Evolutionary conservation across 2,797 vertebrate genomes (phyloP).

Genomic region (Percopsis omiscomaycus): DNA sequence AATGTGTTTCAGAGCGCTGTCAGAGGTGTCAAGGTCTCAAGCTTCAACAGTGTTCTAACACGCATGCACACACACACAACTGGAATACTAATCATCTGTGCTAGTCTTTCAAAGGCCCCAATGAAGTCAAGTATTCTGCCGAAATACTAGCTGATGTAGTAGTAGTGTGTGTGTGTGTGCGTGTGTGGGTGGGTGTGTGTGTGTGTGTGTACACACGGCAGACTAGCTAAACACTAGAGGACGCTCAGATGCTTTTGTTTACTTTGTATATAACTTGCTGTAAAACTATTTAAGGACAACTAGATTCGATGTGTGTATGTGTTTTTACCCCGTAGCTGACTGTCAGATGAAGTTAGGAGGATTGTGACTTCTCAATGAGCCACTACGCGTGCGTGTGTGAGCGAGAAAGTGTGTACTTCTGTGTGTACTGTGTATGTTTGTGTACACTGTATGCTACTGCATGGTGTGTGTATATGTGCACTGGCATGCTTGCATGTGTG

Average conservation of each 20-base stretch:
- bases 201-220: background rate
- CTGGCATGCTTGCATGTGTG: background rate
- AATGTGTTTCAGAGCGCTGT: conserved; percentile 29
- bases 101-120: conserved; percentile 46
- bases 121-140: conserved; percentile 11
- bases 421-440: background rate
- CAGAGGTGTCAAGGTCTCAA: conserved; percentile 40
- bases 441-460: background rate
- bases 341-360: conserved; percentile 10
- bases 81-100: conserved; percentile 47
- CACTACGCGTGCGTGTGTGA: background rate
- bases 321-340: background rate
- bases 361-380: conserved; percentile 20
- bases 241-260: too few relatives aligned
- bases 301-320: background rate
- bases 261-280: too few relatives aligned
- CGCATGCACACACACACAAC: conserved; percentile 16
- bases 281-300: background rate
- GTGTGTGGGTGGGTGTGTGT: conserved; percentile 1
- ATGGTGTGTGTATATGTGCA: conserved; percentile 12
- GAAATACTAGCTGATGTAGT: background rate
- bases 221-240: too few relatives aligned
- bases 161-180: background rate
- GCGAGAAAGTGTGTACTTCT: conserved; percentile 24
- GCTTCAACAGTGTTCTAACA: conserved; percentile 14